Base-by-base conservation (phyloP, 2,797 vertebrate genomes). In the Megalops cyprinoides region DNA sequence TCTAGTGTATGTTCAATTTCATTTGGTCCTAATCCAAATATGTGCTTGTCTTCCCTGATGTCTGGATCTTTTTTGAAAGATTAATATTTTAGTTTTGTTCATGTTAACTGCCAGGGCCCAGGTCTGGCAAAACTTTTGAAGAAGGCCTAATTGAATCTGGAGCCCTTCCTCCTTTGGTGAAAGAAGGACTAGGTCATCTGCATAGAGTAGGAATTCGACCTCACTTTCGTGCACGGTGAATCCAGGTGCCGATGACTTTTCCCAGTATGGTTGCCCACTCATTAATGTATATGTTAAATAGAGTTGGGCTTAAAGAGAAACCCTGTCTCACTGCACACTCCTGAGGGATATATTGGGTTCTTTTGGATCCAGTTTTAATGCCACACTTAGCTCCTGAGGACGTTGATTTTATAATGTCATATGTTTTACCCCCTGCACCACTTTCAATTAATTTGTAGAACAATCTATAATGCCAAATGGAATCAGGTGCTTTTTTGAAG, bases 391-490 rank as follows among this genome's bases (percentile, higher is more conserved):
- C 2, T 73, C 25, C 5, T 4, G 31, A 3, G 28, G 12, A 31
- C 56, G 14, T 73, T n/a, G 69, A 44, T 73, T 73, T 73, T 39
- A 73, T 73, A 15, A 23, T 46, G 23, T 73, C 34, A 39, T 71
- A 71, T 10, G 34, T 46, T 73, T 73, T 34, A 31, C 69, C 20
- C 23, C 39, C 69, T 0, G n/a, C 37, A n/a, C 15, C 39, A 9
- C 20, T 34, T 67, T 67, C 55, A 34, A 4, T 1, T 28, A 62
- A 28, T 62, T 31, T 62, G 34, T 34, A 62, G 58, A 62, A 15
- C 8, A 34, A 62, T 62, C 2, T 28, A 2, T 34, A 9, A 34
- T 31, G 25, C 25, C 60, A 25, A 62, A 58, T 58, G 6, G 56
- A 7, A 58, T 58, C 56, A 25, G n/a, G 34, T 12, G 60, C 25